phyloP scores from a whole-genome alignment of 2,797 vertebrate genomes.

The Lerista edwardsae region DNA sequence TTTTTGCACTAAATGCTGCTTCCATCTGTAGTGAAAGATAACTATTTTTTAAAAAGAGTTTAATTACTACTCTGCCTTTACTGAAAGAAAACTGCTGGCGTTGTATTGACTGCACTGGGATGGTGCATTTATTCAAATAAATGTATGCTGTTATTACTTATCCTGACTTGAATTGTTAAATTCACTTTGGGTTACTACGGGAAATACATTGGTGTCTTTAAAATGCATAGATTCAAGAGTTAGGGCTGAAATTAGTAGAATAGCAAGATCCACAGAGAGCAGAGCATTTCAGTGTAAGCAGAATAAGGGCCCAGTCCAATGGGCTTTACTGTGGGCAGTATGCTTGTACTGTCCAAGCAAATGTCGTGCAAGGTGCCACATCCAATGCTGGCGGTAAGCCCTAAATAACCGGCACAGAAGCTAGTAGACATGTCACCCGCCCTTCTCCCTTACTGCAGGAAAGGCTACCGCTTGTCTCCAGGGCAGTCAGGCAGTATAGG shows the following conservation, averaged over 20 bases:
- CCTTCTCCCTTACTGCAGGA: too few species aligned
- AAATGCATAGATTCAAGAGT: neutral
- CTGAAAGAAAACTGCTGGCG: constrained; percentile 60
- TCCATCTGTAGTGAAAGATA: constrained; percentile 67
- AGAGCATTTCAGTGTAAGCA: neutral
- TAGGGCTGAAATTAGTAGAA: neutral
- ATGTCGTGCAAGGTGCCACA: too few species aligned
- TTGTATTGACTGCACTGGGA: constrained; percentile 65
- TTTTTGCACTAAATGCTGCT: constrained; percentile 75
- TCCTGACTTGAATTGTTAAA: constrained; percentile 45
- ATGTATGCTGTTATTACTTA: constrained; percentile 58
- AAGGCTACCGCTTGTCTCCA: too few species aligned
- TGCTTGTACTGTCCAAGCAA: too few species aligned
- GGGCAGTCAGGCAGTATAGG: too few species aligned
- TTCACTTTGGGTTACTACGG: neutral
- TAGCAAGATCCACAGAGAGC: neutral
- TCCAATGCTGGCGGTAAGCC: too few species aligned
- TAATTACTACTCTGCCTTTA: constrained; percentile 57
- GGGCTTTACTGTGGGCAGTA: too few species aligned
- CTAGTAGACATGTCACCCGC: too few species aligned
- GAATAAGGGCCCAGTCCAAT: too few species aligned
- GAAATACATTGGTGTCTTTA: neutral
- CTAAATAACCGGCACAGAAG: too few species aligned
- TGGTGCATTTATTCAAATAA: constrained; percentile 69
- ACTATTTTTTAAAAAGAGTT: constrained; percentile 49